Percentiles rank a stretch among this genome's conserved stretches.
Conservation (phyloP, 2,797 vertebrate genomes). For the Syngnathus acus region DNA sequence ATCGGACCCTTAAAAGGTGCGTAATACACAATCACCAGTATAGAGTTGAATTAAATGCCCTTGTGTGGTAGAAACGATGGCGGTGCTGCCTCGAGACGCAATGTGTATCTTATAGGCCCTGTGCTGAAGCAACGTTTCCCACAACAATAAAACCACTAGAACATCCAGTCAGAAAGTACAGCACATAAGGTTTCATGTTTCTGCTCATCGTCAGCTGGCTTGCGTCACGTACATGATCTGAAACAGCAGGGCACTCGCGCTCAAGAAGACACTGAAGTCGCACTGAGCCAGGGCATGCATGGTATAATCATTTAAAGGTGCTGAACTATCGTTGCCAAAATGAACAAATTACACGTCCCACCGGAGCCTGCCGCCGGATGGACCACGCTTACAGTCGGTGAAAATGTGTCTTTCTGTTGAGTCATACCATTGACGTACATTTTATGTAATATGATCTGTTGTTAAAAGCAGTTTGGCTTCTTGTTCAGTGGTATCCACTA, state of each 20-base stretch:
- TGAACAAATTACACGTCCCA: slow-evolving; percentile 25
- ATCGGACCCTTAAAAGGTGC: background rate
- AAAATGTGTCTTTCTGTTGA: background rate
- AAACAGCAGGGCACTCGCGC: background rate
- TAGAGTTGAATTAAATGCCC: background rate
- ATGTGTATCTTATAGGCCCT: background rate
- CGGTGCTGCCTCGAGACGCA: background rate
- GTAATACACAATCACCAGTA: background rate
- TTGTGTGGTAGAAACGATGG: background rate
- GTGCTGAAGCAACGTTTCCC: background rate
- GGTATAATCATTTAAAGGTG: slow-evolving; percentile 26
- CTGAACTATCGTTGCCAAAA: slow-evolving; percentile 23
- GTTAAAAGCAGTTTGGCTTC: background rate
- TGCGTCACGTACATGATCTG: slow-evolving; percentile 2
- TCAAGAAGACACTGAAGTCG: slow-evolving; percentile 1
- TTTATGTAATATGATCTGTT: background rate
- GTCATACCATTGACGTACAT: slow-evolving; percentile 5
- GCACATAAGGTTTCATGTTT: background rate
- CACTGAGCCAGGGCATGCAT: slow-evolving; percentile 23
- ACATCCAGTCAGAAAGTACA: background rate
- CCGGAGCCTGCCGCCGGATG: slow-evolving; percentile 8
- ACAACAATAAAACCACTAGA: slow-evolving; percentile 1
- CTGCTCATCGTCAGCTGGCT: background rate
- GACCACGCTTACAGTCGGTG: background rate
- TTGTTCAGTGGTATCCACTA: background rate